Conservation (phyloP, 2,113 vertebrate genomes). For the Vidua macroura region DNA sequence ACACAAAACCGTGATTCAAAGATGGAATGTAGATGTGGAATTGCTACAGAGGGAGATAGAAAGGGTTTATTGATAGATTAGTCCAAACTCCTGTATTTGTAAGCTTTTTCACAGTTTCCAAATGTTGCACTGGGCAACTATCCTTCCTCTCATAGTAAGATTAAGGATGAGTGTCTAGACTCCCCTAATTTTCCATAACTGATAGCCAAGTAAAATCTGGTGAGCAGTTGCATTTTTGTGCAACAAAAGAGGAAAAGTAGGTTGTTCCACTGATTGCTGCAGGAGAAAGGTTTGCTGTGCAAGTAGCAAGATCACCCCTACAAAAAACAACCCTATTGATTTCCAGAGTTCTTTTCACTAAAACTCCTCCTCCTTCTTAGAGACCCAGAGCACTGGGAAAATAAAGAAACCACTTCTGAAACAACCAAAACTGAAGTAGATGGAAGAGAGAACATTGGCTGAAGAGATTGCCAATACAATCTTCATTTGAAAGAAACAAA, state of each 20-base stretch:
- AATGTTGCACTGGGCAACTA: neutral
- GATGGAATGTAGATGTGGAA: neutral
- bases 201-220: neutral
- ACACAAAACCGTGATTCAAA: conserved; percentile 1
- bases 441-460: neutral
- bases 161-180: neutral
- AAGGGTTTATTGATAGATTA: neutral
- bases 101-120: neutral
- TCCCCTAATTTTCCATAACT: neutral
- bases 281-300: neutral
- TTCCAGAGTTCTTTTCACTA: neutral
- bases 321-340: neutral
- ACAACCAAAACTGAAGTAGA: neutral
- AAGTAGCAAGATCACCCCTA: neutral
- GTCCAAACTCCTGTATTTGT: neutral
- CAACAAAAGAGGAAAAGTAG: neutral
- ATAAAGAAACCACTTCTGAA: neutral
- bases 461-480: neutral
- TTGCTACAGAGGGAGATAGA: neutral
- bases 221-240: neutral
- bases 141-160: neutral
- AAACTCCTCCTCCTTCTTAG: neutral
- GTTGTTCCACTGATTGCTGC: neutral
- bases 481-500: neutral
- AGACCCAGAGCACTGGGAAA: neutral